phyloP scores from a whole-genome alignment of 1,140 invertebrate genomes.

The Polypedilum pembai region DNA sequence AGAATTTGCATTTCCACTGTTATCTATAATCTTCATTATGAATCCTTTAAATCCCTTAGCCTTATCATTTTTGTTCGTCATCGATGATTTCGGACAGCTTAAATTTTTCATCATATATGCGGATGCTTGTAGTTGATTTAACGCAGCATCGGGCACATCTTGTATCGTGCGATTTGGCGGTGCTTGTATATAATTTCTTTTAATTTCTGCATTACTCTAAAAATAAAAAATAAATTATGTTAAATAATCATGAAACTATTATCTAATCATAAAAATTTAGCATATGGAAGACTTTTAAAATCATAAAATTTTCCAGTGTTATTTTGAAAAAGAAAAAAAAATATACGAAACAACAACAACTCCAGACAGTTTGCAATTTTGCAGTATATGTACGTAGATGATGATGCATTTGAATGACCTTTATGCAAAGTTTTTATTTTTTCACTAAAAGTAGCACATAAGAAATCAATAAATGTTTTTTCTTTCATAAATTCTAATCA shows the following conservation, averaged over 20 bases:
- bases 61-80: not conserved
- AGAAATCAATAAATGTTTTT: no score
- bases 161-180: conserved; percentile 43
- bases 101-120: conserved; percentile 15
- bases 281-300: not conserved
- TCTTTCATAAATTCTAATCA: no score
- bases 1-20: not conserved
- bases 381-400: no score
- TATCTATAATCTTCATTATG: not conserved
- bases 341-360: no score
- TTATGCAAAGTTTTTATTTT: no score
- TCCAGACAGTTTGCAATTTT: no score
- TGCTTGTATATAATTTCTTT: conserved; percentile 42
- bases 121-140: not conserved
- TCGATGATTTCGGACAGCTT: not conserved
- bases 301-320: no score
- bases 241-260: not conserved
- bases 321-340: no score
- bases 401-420: no score
- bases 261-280: not conserved
- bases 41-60: not conserved
- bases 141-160: conserved; percentile 38
- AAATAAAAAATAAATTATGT: not conserved
- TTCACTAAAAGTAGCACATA: no score
- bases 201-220: conserved; percentile 41